These are phyloP conservation scores for Oreonectes daqikongensis DNA, from an alignment of 2,797 vertebrate species.

Conservation along the genomic window DNA sequence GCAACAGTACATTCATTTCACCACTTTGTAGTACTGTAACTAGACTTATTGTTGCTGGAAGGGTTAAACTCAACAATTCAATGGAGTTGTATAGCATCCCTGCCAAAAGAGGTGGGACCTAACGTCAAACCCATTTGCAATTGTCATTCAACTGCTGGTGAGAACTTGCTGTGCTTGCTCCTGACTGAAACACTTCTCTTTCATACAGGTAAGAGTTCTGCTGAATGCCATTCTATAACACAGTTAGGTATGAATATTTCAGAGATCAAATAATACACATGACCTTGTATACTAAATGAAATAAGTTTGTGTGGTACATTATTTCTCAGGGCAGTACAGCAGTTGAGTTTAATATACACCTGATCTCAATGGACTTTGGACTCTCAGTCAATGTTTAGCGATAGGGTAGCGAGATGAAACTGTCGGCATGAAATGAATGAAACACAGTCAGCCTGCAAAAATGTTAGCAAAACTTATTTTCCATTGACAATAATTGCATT, in stretches of 20 bases:
- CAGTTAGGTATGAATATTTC: background rate
- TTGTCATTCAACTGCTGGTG: conserved; percentile 17
- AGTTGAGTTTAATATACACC: background rate
- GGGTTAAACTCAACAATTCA: conserved; percentile 28
- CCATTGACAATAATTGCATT: background rate
- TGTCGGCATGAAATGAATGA: background rate
- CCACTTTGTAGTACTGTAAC: background rate
- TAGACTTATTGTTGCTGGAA: conserved; percentile 1
- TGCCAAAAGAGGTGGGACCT: conserved; percentile 11
- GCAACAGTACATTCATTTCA: no score
- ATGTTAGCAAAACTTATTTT: background rate
- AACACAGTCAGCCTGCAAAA: background rate
- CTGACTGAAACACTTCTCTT: conserved; percentile 5
- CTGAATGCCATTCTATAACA: background rate
- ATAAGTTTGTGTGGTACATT: background rate
- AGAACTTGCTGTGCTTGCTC: conserved; percentile 18
- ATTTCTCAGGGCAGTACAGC: background rate
- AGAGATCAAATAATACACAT: background rate
- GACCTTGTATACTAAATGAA: background rate
- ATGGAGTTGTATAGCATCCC: background rate
- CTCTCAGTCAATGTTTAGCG: conserved; percentile 20
- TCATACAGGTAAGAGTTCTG: conserved; percentile 22
- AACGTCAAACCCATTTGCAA: conserved; percentile 22
- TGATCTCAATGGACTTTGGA: conserved; percentile 31
- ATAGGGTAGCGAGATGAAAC: conserved; percentile 16